These are phyloP conservation scores for Dasysyrphus albostriatus DNA, from an alignment of 2,888 invertebrate genomes.

Conservation along the genomic window DNA sequence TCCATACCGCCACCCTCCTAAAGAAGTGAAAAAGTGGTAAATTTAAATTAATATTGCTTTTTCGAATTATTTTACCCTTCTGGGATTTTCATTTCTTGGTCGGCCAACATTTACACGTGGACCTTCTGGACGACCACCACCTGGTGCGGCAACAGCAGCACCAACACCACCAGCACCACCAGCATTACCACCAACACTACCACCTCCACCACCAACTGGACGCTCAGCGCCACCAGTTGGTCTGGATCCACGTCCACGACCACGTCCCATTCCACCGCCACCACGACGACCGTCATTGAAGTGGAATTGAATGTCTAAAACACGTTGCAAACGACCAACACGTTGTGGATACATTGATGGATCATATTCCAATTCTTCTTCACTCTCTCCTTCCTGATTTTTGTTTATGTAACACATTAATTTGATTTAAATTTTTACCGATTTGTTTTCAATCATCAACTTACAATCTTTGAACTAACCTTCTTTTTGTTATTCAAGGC, in stretches of 20 bases:
- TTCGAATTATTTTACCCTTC: conserved; percentile 51
- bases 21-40: conserved; percentile 31
- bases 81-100: conserved; percentile 63
- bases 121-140: conserved; percentile 77
- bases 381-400: conserved; percentile 84
- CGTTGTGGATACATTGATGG: conserved; percentile 92
- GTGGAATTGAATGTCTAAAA: conserved; percentile 94
- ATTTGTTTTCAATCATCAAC: neutral
- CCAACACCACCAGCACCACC: conserved; percentile 70
- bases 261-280: conserved; percentile 88
- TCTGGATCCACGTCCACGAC: conserved; percentile 85
- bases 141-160: conserved; percentile 48
- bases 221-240: conserved; percentile 79
- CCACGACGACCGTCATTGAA: conserved; percentile 92
- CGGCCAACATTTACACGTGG: conserved; percentile 61
- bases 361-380: conserved; percentile 89
- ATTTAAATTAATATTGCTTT: neutral
- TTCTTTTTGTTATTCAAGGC: conserved; percentile 89
- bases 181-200: conserved; percentile 46
- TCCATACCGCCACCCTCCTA: conserved; percentile 75
- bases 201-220: conserved; percentile 77
- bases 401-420: neutral
- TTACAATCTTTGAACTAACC: conserved; percentile 81
- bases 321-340: conserved; percentile 93
- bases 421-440: neutral